These are phyloP conservation scores for Anisognathus igniventris DNA, from an alignment of 2,797 vertebrate species.

Conservation along the genomic window DNA sequence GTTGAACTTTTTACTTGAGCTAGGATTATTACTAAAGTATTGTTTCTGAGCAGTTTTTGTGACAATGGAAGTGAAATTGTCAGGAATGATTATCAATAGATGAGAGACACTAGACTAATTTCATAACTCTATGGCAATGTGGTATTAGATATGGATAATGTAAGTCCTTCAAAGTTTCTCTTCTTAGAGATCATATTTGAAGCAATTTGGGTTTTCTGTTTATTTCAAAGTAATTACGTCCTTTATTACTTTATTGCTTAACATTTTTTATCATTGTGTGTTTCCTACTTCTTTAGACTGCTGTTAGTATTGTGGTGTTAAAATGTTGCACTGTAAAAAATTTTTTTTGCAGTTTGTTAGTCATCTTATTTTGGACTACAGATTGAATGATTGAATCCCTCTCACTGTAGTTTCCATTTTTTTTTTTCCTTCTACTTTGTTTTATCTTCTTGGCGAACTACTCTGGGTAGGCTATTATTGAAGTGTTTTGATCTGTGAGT, in stretches of 20 bases:
- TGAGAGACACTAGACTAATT: background rate
- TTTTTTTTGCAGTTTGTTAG: fast-evolving
- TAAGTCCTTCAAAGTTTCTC: background rate
- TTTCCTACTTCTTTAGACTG: background rate
- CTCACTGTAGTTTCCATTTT: background rate
- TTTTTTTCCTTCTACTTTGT: background rate
- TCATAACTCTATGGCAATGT: background rate
- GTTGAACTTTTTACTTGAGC: background rate
- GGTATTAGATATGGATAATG: background rate
- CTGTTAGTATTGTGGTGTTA: background rate
- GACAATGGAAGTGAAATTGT: background rate
- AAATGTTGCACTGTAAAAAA: background rate
- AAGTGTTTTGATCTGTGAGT: background rate
- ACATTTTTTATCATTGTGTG: background rate
- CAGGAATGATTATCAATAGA: background rate
- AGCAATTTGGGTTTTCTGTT: background rate
- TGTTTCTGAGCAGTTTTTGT: background rate
- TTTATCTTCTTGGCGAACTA: background rate
- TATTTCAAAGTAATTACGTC: background rate
- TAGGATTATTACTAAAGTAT: background rate
- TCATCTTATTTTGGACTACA: background rate
- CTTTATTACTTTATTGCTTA: background rate
- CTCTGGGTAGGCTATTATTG: background rate
- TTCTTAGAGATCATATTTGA: background rate
- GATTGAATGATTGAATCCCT: background rate